Evolutionary conservation across 2,797 vertebrate species (phyloP), one percentile per base, ranked within the genome.

Genomic region (Acrossocheilus fasciatus): DNA sequence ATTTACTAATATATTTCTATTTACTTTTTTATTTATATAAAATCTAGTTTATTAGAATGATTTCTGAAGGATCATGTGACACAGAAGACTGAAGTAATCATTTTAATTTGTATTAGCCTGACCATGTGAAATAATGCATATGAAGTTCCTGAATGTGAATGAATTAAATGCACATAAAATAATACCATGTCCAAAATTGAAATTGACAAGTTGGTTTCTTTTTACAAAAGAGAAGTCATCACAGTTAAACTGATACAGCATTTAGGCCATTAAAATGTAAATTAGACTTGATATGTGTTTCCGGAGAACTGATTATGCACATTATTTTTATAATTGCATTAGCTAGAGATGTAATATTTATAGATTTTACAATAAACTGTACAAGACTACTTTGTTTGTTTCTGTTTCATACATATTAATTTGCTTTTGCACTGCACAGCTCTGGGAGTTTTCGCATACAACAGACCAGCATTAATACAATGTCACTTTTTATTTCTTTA

Each of bases 281-380:
- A 82, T 69, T n/a, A 69, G 18, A 36, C 45, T 30, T 76, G n/a
- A 39, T 74, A 34, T 30, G 8, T 84, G 43, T 57, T 77, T 47
- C 69, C 12, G 1, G 52, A 74, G 41, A 73, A 59, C 41, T 18
- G 78, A 84, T 90, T 86, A 89, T 82, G 45, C 79, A 86, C 64
- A 88, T 79, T 83, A 82, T 93, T 91, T 92, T 91, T 87, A 41
- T 87, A 87, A 83, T 18, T 26, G 81, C 57, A 83, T 83, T 89
- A 87, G 81, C 23, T 54, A 23, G 41, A 89, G 64, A 89, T 92
- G 86, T 88, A 81, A 90, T 89, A 90, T 90, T 87, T 80, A 88
- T 91, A 89, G 82, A 89, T 85, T 88, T 69, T 68, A 6, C 39
- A 84, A 85, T 80, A 80, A 83, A 75, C 57, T 59, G 17, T 59